Evolutionary conservation across 2,888 invertebrate genomes (phyloP).

Genomic region (Drosophila putrida): DNA sequence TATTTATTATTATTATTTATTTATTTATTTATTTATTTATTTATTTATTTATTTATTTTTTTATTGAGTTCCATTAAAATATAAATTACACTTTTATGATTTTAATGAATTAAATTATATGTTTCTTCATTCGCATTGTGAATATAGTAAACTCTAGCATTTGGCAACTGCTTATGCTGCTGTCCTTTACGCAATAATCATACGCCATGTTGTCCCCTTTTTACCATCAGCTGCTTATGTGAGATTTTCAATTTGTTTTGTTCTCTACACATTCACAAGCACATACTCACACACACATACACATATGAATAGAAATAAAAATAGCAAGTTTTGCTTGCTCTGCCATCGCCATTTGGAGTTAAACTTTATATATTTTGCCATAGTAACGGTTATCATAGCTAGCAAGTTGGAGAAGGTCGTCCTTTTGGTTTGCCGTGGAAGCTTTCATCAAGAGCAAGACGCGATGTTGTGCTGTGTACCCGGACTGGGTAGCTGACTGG

Average conservation of each 20-base stretch:
- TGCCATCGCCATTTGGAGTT: conserved; percentile 73
- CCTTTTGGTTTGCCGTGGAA: conserved; percentile 40
- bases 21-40: too few species aligned
- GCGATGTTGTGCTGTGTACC: conserved; percentile 34
- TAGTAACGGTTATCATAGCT: conserved; percentile 73
- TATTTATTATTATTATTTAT: too few species aligned
- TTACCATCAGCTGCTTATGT: conserved; percentile 66
- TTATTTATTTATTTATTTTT: too few species aligned
- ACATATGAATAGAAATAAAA: conserved; percentile 41
- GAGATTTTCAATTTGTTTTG: conserved; percentile 80
- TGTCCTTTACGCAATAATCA: conserved; percentile 71
- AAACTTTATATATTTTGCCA: conserved; percentile 78
- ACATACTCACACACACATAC: conserved; percentile 5
- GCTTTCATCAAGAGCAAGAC: conserved; percentile 68
- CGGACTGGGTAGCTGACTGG: conserved; percentile 70
- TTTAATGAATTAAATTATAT: neutral
- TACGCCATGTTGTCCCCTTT: conserved; percentile 70
- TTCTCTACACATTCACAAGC: conserved; percentile 44
- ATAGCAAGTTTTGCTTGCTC: conserved; percentile 70
- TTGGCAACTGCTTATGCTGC: conserved; percentile 36
- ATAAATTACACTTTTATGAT: neutral
- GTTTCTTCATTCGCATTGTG: conserved; percentile 12
- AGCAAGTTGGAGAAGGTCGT: conserved; percentile 42
- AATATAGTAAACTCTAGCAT: conserved; percentile 16
- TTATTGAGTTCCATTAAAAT: neutral